Evolutionary conservation across 2,888 invertebrate species (phyloP), one percentile per base, ranked within the genome.

Genomic region (Tanypteryx hageni): DNA sequence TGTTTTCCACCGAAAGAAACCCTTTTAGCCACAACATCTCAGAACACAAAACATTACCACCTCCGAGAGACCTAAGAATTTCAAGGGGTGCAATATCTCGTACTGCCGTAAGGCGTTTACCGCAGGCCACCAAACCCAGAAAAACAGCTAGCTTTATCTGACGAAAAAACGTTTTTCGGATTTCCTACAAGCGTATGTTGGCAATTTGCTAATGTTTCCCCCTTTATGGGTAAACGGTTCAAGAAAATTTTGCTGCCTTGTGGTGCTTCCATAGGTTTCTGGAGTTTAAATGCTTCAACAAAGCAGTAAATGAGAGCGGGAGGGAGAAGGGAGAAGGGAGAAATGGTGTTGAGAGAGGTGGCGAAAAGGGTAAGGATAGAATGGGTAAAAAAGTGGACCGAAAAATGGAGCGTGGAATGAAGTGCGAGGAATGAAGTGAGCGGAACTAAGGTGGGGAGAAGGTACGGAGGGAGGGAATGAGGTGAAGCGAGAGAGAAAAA

Each of bases 161-260:
- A 57, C n/a, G 58, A 22, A 85, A 27, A 84, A 84, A 84, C 84
- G 84, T n/a, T n/a, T 56, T 57, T 44, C 57, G 58, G 85, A 85
- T 85, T 85, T 58, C 85, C 85, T 85, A 57, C 58, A 58, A 58
- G 85, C n/a, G n/a, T n/a, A n/a, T n/a, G n/a, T n/a, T n/a, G n/a
- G n/a, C 85, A 58, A 85, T 85, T 85, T 85, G 85, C 85, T 85
- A 56, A 85, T 58, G 58, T 85, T 85, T 58, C 85, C 84, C 85
- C 57, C 85, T 85, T 85, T 85, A n/a, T 57, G 58, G 85, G 22
- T 18, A 58, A 58, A 22, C 22, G 85, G 85, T n/a, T 56, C 57
- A 57, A 57, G 84, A 22, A 76, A 76, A 76, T 5, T 44, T 44
- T 44, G 76, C 27, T 22, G 57, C 85, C 85, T 85, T 85, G 85